Base-by-base conservation (phyloP, 2,888 invertebrate species). In the Schizaphis graminum region DNA sequence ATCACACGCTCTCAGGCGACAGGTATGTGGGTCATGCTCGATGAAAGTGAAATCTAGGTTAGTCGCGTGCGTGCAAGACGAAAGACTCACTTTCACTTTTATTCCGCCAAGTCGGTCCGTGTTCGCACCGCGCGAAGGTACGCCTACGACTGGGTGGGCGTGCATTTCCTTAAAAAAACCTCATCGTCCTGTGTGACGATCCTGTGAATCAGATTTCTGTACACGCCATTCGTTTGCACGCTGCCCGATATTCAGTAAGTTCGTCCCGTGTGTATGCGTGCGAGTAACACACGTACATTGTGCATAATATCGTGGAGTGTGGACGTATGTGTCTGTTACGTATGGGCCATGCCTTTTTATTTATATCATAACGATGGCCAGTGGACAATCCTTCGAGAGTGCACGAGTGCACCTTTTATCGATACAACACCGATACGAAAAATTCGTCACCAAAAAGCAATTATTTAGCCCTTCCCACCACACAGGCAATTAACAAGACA, bases 11-110 rank as follows among this genome's bases (percentile, higher is more conserved):
- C 90, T 44, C n/a, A 47, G 86, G 49, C n/a, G 84, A 53, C 89
- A 28, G 93, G 61, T 87, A 94, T 94, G 85, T 94, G 86, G 94
- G 94, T 94, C 94, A 91, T 49, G 85, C 94, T 86, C 94, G 94
- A 94, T 41, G 94, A 94, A 94, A 94, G 94, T 94, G 94, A 94
- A 94, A 94, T 94, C 94, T 94, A 91, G 94, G 94, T 94, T 94
- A 94, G 85, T 91, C 85, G 94, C 90, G 94, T 91, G 94, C 91
- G 94, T 91, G 86, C 85, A 94, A 94, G 94, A 94, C 94, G 90
- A 94, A 94, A 94, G 85, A 91, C 90, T 86, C 86, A 41, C 94
- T 94, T 94, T 94, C 94, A 94, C 94, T 94, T 94, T 91, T 85
- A 61, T 94, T 91, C 67, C 67, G 94, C 94, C 85, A 67, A 91